A percentile compares a stretch with the other conserved stretches of the same genome.
Conservation (phyloP, 2,797 vertebrate species). For the Salmo trutta region DNA sequence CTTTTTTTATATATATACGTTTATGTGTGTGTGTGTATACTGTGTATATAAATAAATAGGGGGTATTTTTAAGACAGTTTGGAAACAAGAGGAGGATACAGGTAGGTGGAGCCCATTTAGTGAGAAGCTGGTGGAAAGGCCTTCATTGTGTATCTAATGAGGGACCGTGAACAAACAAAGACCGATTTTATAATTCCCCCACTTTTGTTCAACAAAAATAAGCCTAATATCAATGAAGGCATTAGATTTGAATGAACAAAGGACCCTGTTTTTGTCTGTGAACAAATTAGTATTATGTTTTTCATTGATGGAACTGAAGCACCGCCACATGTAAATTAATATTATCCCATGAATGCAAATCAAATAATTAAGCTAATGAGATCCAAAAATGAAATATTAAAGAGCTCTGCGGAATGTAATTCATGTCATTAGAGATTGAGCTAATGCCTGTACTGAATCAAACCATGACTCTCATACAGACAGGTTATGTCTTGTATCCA, state of each 20-base stretch:
- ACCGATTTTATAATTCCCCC: slow-evolving; percentile 43
- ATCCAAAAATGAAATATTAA: slow-evolving; percentile 47
- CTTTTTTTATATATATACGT: too few relatives aligned
- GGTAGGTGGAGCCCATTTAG: slow-evolving; percentile 57
- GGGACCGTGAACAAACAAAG: slow-evolving; percentile 22
- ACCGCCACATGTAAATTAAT: slow-evolving; percentile 50
- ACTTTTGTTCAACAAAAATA: slow-evolving; percentile 60
- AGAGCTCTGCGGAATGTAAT: slow-evolving; percentile 23
- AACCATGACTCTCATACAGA: not conserved
- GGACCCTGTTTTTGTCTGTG: slow-evolving; percentile 40
- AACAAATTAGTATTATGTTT: slow-evolving; percentile 57
- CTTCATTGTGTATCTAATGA: slow-evolving; percentile 47
- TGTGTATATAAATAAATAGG: too few relatives aligned
- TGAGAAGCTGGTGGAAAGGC: slow-evolving; percentile 46
- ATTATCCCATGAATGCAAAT: slow-evolving; percentile 59
- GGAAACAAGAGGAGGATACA: too few relatives aligned
- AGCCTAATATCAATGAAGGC: slow-evolving; percentile 45
- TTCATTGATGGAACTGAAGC: slow-evolving; percentile 55
- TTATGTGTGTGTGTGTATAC: too few relatives aligned
- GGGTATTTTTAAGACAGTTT: too few relatives aligned
- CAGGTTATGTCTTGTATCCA: slow-evolving; percentile 1
- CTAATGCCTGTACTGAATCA: not conserved
- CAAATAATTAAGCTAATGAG: slow-evolving; percentile 62
- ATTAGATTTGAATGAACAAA: slow-evolving; percentile 53
- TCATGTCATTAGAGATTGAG: not conserved